Evolutionary conservation across 2,113 vertebrate genomes (phyloP).

Genomic region (Salvelinus alpinus): DNA sequence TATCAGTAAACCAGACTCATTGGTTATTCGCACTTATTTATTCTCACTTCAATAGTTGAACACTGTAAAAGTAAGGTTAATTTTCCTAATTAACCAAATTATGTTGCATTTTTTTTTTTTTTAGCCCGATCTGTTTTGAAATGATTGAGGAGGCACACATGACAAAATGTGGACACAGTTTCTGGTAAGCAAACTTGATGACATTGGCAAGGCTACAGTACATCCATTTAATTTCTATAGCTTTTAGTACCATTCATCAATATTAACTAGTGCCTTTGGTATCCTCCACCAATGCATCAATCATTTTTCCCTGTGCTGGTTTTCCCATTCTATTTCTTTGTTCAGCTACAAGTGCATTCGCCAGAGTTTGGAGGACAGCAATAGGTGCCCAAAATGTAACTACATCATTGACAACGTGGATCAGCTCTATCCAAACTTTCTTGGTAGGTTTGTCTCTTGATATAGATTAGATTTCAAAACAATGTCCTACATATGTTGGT

Average conservation of each 20-base stretch:
- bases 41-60: too few species aligned
- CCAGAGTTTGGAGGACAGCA: conserved; percentile 96
- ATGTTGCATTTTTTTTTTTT: conserved; percentile 50
- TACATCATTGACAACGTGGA: conserved; percentile 97
- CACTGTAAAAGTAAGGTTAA: too few species aligned
- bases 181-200: conserved; percentile 83
- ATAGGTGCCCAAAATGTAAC: conserved; percentile 98
- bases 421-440: conserved; percentile 97
- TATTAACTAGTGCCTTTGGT: background rate
- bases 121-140: conserved; percentile 97
- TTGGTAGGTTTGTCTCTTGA: conserved; percentile 80
- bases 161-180: conserved; percentile 99
- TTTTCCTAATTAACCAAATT: background rate
- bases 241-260: too few species aligned
- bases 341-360: conserved; percentile 94
- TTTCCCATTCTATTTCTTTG: conserved; percentile 2
- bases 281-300: background rate
- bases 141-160: conserved; percentile 99
- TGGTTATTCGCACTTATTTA: too few species aligned
- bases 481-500: too few species aligned
- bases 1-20: too few species aligned
- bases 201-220: background rate
- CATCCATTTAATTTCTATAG: too few species aligned
- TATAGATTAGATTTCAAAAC: background rate
- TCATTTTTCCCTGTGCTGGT: background rate